Evolutionary conservation across 2,113 vertebrate genomes (phyloP).

Genomic region (Ameiurus melas): DNA sequence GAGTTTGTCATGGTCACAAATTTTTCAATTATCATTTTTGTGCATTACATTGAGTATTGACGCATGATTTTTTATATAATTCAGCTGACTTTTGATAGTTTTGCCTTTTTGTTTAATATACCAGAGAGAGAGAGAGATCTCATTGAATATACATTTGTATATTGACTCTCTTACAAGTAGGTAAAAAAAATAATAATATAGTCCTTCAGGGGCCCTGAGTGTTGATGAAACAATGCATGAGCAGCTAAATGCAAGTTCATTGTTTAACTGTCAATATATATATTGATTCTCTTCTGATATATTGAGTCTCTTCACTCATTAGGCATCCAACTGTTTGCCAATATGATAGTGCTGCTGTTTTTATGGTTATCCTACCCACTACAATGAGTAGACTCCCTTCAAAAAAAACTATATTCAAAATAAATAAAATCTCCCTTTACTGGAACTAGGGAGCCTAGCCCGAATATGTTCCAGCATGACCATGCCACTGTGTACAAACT

Average conservation of each 20-base stretch:
- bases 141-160: neutral
- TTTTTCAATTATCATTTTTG: neutral
- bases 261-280: constrained; percentile 16
- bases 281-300: constrained; percentile 36
- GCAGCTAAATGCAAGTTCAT: constrained; percentile 21
- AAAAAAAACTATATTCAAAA: no score
- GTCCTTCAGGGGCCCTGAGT: neutral
- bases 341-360: constrained; percentile 13
- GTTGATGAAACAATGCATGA: neutral
- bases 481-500: no score
- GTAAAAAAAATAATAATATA: neutral
- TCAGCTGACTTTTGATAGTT: neutral
- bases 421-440: no score
- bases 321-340: constrained; percentile 19
- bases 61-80: neutral
- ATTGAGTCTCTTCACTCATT: constrained; percentile 16
- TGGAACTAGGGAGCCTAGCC: no score
- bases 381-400: neutral
- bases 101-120: neutral
- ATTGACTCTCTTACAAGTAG: neutral
- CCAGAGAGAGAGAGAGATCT: no score
- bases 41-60: neutral
- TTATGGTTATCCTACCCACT: neutral
- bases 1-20: neutral
- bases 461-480: no score